phyloP scores from a whole-genome alignment of 2,797 vertebrate genomes.

The Muraenolepis orangiensis region DNA sequence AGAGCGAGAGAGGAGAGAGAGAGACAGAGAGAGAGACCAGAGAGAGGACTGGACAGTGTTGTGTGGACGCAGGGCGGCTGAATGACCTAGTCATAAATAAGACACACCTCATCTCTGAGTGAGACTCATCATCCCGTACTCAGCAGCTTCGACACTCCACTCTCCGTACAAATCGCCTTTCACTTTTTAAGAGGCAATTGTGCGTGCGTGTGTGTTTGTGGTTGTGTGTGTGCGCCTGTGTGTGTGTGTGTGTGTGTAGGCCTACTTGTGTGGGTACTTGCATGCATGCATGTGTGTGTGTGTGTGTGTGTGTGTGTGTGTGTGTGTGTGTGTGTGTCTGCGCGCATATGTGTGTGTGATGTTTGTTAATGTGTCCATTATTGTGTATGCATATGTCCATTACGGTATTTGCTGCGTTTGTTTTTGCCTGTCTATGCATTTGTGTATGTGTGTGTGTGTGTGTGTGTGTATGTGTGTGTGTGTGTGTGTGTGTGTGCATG shows the following conservation, averaged over 20 bases:
- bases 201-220: neutral
- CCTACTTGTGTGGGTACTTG: neutral
- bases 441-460: conserved; percentile 6
- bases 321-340: conserved; percentile 4
- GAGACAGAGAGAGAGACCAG: too few relatives aligned
- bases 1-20: too few relatives aligned
- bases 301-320: conserved; percentile 5
- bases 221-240: neutral
- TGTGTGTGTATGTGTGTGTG: conserved; percentile 13
- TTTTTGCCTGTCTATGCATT: conserved; percentile 10
- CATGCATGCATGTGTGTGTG: too few relatives aligned
- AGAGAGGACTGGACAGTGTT: conserved; percentile 35
- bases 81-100: conserved; percentile 73
- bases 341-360: neutral
- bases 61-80: conserved; percentile 49
- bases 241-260: conserved; percentile 4
- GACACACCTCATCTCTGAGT: conserved; percentile 80
- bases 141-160: conserved; percentile 56
- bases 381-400: neutral
- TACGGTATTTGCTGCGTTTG: neutral
- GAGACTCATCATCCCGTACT: conserved; percentile 73
- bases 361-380: neutral
- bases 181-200: conserved; percentile 35
- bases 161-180: conserved; percentile 55
- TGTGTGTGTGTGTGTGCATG: conserved; percentile 4